phyloP scores from a whole-genome alignment of 2,797 vertebrate genomes.

The Heteromormyrus szaboi region DNA sequence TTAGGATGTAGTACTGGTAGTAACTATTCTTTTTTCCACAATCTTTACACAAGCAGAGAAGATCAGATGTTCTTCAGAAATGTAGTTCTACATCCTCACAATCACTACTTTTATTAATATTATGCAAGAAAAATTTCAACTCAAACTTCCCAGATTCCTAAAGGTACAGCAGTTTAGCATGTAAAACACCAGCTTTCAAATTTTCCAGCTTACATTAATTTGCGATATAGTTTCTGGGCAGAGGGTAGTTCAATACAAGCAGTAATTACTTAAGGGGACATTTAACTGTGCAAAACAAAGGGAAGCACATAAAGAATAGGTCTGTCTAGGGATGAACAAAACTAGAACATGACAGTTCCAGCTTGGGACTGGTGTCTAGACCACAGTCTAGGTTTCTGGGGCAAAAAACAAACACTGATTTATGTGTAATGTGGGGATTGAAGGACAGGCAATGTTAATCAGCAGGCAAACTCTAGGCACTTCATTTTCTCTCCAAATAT shows the following conservation, averaged over 20 bases:
- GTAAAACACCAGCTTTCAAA: background rate
- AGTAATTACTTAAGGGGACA: background rate
- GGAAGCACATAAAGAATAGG: background rate
- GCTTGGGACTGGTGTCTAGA: slow-evolving; percentile 1
- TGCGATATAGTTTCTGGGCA: background rate
- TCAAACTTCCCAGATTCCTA: background rate
- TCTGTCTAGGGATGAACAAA: background rate
- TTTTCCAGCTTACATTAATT: background rate
- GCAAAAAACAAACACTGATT: background rate
- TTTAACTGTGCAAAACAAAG: background rate
- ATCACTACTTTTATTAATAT: background rate
- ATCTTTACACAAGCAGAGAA: background rate
- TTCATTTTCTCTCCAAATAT: background rate
- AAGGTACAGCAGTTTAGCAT: background rate
- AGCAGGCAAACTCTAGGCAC: background rate
- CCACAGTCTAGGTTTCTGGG: background rate
- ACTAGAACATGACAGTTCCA: background rate
- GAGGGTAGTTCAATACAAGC: background rate
- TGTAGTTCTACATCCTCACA: background rate
- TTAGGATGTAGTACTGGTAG: background rate
- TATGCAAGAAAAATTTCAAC: background rate
- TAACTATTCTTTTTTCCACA: background rate
- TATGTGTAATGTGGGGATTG: background rate
- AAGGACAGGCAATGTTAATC: background rate
- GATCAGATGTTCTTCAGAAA: background rate